Evolutionary conservation across 2,888 invertebrate species (phyloP).

Genomic region (Polia nebulosa): DNA sequence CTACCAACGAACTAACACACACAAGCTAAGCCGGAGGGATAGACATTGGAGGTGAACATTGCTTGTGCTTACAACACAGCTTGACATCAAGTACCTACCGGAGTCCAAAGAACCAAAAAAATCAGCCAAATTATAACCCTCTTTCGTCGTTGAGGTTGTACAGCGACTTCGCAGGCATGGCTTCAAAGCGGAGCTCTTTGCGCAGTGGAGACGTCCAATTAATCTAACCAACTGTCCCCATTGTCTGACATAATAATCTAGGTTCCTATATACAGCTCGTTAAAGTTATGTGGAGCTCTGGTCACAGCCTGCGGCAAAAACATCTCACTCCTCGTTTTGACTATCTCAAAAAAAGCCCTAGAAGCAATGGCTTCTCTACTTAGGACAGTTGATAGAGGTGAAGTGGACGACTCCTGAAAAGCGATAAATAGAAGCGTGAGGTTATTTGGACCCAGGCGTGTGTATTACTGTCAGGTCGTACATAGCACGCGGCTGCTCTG

Average conservation of each 20-base stretch:
- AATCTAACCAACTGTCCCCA: slow-evolving; percentile 22
- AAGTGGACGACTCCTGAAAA: slow-evolving; percentile 28
- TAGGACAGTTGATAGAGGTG: slow-evolving; percentile 13
- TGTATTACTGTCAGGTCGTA: slow-evolving; percentile 86
- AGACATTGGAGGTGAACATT: slow-evolving; percentile 78
- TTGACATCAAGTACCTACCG: slow-evolving; percentile 79
- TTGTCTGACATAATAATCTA: slow-evolving; percentile 15
- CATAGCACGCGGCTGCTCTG: slow-evolving; percentile 92
- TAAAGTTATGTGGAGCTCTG: slow-evolving; percentile 21
- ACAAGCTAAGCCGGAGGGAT: slow-evolving; percentile 85
- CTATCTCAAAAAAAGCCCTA: not conserved
- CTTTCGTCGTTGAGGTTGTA: slow-evolving; percentile 16
- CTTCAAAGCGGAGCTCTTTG: slow-evolving; percentile 44
- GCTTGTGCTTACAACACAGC: slow-evolving; percentile 82
- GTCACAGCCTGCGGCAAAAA: not conserved
- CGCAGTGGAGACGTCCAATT: slow-evolving; percentile 36
- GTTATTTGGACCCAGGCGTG: slow-evolving; percentile 84
- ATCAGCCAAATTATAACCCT: slow-evolving; percentile 30
- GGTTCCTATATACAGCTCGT: slow-evolving; percentile 1
- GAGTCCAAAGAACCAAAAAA: slow-evolving; percentile 81
- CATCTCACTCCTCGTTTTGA: not conserved
- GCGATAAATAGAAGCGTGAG: slow-evolving; percentile 61
- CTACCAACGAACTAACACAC: slow-evolving; percentile 77
- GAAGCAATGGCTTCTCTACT: not conserved
- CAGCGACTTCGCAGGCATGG: slow-evolving; percentile 22